Evolutionary conservation across 2,888 invertebrate genomes (phyloP), one percentile per base, ranked within the genome.

Genomic region (Acleris literana): DNA sequence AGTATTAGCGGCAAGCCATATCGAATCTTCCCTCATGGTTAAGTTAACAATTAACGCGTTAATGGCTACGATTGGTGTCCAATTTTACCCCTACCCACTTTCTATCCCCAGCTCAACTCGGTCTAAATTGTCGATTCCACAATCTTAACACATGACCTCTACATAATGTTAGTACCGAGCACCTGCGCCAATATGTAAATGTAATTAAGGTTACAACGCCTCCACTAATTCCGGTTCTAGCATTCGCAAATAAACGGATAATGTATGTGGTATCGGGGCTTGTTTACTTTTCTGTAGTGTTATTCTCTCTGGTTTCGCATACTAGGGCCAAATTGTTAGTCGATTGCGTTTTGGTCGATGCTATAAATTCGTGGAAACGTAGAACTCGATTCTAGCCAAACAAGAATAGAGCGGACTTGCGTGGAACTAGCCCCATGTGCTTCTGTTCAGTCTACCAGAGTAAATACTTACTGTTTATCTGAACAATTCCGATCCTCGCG

Each of bases 171-270:
- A 48, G 63, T 63, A 43, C 39, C 39, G 49, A 43, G 56, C 72
- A 74, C 70, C 70, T 75, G 72, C 54, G 65, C 69, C 73, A 65
- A 74, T 79, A 79, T 79, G 78, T 73, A 71, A 78, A 79, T 77
- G 74, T 74, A 74, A 77, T 77, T 73, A 71, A 68, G 68, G 63
- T 65, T 62, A 68, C 58, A 55, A 55, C 54, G 49, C 48, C 53
- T 51, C 43, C 53, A 58, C 64, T 70, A 72, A 72, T 70, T 57
- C 61, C 39, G 20, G 44, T 29, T 17, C 46, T 46, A 46, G 46
- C n/a, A 33, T 54, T 29, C 56, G 46, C 61, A 66, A 64, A 59
- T 54, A 59, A 60, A 61, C 61, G 61, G 65, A 48, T 66, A 61
- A 56, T 61, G 52, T 61, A 61, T 60, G 59, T 58, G 55, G 54